These are phyloP conservation scores for Galendromus occidentalis DNA, from an alignment of 1,140 invertebrate genomes.

Conservation along the genomic window DNA sequence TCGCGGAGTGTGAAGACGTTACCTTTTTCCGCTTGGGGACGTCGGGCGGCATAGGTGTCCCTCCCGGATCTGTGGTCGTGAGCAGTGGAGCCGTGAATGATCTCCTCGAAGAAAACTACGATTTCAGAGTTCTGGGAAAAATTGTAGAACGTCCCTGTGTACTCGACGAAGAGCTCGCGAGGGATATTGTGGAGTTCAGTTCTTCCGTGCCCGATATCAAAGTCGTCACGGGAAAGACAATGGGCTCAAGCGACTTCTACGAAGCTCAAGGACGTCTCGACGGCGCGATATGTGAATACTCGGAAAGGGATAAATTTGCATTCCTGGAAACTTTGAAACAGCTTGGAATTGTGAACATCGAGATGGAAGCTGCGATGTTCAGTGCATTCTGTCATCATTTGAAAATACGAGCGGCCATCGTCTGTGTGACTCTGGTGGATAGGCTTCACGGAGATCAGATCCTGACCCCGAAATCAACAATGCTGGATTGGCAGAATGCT, in stretches of 20 bases:
- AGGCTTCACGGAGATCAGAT: conserved; percentile 85
- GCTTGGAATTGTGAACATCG: conserved; percentile 75
- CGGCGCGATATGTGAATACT: conserved; percentile 89
- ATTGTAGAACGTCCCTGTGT: conserved; percentile 53
- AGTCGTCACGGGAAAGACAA: conserved; percentile 68
- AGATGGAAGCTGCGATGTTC: conserved; percentile 89
- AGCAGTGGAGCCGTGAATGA: not conserved
- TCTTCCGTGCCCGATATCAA: not conserved
- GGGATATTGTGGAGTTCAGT: conserved; percentile 32
- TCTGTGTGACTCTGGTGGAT: conserved; percentile 88
- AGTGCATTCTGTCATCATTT: conserved; percentile 80
- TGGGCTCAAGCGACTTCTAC: conserved; percentile 93
- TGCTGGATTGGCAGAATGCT: conserved; percentile 77
- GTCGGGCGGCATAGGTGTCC: conserved; percentile 57
- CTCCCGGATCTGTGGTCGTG: not conserved
- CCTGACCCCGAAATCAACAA: conserved; percentile 49
- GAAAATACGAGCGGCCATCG: conserved; percentile 72
- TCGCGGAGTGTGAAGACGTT: conserved; percentile 65
- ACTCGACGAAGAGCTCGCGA: conserved; percentile 52
- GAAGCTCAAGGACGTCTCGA: conserved; percentile 79
- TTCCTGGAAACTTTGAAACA: conserved; percentile 57
- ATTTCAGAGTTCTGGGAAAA: conserved; percentile 51
- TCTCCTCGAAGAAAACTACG: not conserved
- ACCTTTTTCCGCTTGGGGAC: conserved; percentile 80
- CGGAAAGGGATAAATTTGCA: conserved; percentile 63